Conservation (phyloP, 2,797 vertebrate species). For the Sebastes minor region DNA sequence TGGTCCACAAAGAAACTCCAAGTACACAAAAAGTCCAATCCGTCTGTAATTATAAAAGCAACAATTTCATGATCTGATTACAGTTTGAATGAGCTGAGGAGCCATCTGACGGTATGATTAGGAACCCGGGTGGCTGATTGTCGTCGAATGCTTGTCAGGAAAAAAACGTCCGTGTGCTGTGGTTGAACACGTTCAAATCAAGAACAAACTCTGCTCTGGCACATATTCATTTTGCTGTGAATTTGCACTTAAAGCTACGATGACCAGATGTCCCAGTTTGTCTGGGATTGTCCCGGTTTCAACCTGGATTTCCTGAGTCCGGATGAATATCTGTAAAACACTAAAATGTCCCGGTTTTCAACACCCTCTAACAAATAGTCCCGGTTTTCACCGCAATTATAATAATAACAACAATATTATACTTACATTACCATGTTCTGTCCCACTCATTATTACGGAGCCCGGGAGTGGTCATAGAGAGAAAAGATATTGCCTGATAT, state of each 20-base stretch:
- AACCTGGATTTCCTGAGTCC: too few relatives aligned
- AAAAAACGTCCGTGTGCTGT: not conserved
- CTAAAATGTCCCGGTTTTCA: too few relatives aligned
- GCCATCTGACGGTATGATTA: constrained; percentile 5
- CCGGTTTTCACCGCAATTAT: too few relatives aligned
- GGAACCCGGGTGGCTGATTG: constrained; percentile 23
- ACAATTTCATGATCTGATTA: constrained; percentile 23
- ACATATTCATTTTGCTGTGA: not conserved
- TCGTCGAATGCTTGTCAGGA: not conserved
- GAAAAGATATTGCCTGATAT: too few relatives aligned
- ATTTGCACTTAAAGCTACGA: not conserved
- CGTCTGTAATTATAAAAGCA: not conserved
- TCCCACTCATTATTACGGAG: too few relatives aligned
- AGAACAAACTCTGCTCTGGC: not conserved
- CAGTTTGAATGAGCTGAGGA: constrained; percentile 8
- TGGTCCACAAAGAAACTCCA: not conserved
- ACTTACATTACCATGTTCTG: too few relatives aligned
- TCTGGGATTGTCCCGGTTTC: too few relatives aligned
- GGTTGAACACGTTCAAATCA: not conserved
- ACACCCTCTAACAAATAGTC: too few relatives aligned
- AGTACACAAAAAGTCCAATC: not conserved
- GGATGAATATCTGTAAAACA: too few relatives aligned
- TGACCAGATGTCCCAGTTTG: too few relatives aligned
- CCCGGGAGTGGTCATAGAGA: too few relatives aligned
- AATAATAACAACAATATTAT: too few relatives aligned